These are phyloP conservation scores for Spea bombifrons DNA, from an alignment of 2,113 vertebrate genomes.

Conservation along the genomic window DNA sequence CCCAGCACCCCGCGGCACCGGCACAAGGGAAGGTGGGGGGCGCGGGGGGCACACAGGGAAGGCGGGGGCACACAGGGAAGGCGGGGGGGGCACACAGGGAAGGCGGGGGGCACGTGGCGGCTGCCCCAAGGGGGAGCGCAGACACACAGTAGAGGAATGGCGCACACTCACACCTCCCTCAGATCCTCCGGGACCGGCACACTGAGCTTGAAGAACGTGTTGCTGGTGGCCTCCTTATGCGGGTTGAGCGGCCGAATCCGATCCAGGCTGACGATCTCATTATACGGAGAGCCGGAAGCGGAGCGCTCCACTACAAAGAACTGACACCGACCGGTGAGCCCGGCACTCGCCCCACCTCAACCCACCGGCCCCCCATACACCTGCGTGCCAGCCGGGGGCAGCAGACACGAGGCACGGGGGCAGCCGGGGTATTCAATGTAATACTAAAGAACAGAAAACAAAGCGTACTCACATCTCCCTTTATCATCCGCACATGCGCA, in stretches of 20 bases:
- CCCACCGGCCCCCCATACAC: too few species aligned
- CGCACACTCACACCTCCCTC: conserved; percentile 77
- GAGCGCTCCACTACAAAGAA: conserved; percentile 92
- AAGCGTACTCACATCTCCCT: conserved; percentile 79
- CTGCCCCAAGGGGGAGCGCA: not conserved
- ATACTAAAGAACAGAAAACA: too few species aligned
- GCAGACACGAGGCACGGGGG: too few species aligned
- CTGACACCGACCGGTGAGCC: conserved; percentile 54
- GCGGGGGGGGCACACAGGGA: not conserved
- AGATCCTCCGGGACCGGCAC: conserved; percentile 84
- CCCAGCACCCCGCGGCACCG: too few species aligned
- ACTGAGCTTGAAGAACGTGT: conserved; percentile 81
- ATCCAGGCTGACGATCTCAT: conserved; percentile 87
- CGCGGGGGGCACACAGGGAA: too few species aligned
- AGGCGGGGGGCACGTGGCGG: not conserved
- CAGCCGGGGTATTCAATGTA: too few species aligned
- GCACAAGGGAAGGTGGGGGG: too few species aligned
- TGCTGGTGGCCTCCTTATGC: conserved; percentile 76
- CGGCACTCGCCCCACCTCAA: not conserved
- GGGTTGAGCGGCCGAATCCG: conserved; percentile 87
- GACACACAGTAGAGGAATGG: not conserved
- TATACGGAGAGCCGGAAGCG: conserved; percentile 87
- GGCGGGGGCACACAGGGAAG: not conserved
- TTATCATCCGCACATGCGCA: conserved; percentile 89
- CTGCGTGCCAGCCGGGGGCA: too few species aligned